These are phyloP conservation scores for Buathra laborator DNA, from an alignment of 2,888 invertebrate species.

Conservation along the genomic window DNA sequence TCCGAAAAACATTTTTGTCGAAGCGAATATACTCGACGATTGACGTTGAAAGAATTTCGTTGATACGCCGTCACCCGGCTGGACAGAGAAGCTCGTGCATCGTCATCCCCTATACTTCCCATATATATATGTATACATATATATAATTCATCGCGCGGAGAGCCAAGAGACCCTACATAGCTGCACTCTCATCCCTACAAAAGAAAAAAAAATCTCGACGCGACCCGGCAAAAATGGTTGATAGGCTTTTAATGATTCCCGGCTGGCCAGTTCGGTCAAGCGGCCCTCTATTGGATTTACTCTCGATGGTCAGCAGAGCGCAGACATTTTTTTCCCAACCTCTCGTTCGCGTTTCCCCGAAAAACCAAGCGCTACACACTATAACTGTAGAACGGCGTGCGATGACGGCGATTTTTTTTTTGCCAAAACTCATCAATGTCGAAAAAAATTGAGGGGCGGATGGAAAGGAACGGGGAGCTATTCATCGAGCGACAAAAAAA, in stretches of 20 bases:
- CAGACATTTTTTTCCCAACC: constrained; percentile 11
- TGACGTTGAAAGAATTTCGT: constrained; percentile 20
- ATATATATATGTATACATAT: neutral
- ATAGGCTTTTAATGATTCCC: constrained; percentile 66
- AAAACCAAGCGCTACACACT: constrained; percentile 20
- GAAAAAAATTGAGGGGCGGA: constrained; percentile 40
- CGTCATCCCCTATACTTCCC: neutral
- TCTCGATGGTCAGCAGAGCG: constrained; percentile 52
- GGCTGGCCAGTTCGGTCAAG: constrained; percentile 44
- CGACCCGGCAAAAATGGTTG: constrained; percentile 61
- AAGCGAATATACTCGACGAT: neutral
- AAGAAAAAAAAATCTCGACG: constrained; percentile 55
- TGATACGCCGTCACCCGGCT: neutral
- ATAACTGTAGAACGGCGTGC: constrained; percentile 13
- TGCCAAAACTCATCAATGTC: constrained; percentile 36
- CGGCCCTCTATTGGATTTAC: constrained; percentile 57
- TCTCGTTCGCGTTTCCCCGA: neutral
- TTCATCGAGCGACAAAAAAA: neutral
- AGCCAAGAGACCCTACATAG: constrained; percentile 7
- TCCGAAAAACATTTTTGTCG: neutral
- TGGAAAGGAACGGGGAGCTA: neutral
- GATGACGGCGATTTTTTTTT: constrained; percentile 42
- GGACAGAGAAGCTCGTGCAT: neutral
- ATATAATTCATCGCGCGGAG: constrained; percentile 29
- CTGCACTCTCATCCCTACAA: neutral